Evolutionary conservation across 2,888 invertebrate species (phyloP), one percentile per base, ranked within the genome.

Genomic region (Thelaira solivaga): DNA sequence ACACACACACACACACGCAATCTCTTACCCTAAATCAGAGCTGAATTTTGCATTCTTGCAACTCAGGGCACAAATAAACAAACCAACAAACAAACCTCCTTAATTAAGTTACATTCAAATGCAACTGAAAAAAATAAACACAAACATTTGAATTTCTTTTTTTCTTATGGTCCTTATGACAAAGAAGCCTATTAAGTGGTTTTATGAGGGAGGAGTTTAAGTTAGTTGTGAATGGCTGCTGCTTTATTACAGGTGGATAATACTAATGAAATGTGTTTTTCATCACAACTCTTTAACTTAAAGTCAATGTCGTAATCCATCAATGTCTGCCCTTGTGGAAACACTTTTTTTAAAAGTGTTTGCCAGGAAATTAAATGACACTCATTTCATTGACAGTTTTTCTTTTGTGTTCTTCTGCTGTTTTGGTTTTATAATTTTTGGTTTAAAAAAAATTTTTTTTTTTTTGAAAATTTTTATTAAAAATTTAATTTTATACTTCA

Each of bases 71-170:
- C 47, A 53, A n/a, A 13, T 22, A n/a, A 16, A 6, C 3, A 11
- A 31, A 53, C 36, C 13, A 55, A 55, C 68, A 11, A 31, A 53
- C 36, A 20, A 55, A 55, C 68, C 31, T 62, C 41, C 78, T 78
- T 78, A 78, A 78, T 78, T 78, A 78, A 78, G 74, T 74, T 69
- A 51, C 74, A 78, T 78, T 78, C 69, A 78, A 74, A 74, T 74
- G 65, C 18, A 59, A 74, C n/a, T n/a, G n/a, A n/a, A n/a, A n/a
- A n/a, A n/a, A n/a, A n/a, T n/a, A n/a, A n/a, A n/a, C n/a, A n/a
- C n/a, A 74, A 73, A 36, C 36, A 77, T 68, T 51, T 45, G 11
- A 13, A 59, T 39, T 24, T 53, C 47, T 43, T 16, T 34, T 29
- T 53, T 53, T 43, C 20, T 34, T 29, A 13, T 8, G 3, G 11